Conservation (phyloP, 2,113 vertebrate genomes). For the Varanus komodoensis region DNA sequence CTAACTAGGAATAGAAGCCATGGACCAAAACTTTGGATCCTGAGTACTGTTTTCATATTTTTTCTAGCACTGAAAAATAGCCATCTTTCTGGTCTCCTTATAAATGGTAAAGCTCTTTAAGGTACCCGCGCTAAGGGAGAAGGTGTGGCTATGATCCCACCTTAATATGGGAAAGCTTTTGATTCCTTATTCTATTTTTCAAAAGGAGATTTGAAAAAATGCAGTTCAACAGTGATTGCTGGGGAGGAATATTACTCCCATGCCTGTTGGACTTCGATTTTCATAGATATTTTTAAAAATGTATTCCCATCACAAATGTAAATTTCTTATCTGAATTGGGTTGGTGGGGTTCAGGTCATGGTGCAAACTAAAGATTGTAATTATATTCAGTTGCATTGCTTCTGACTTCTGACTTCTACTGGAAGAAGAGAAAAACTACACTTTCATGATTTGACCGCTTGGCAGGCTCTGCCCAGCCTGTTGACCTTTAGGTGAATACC, state of each 20-base stretch:
- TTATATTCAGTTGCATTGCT: neutral
- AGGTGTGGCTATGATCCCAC: neutral
- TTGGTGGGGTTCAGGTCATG: too few species aligned
- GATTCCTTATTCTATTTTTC: too few species aligned
- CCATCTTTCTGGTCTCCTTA: neutral
- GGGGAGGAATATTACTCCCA: neutral
- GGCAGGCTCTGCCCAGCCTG: neutral
- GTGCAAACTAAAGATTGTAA: neutral
- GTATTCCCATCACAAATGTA: neutral
- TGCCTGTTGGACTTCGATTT: neutral
- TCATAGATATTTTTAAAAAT: neutral
- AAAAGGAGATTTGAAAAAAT: neutral
- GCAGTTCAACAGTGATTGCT: neutral
- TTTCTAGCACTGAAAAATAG: neutral
- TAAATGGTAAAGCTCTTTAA: neutral
- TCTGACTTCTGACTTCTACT: neutral
- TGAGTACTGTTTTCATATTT: too few species aligned
- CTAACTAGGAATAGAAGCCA: too few species aligned
- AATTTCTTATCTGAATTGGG: neutral
- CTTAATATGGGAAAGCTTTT: neutral
- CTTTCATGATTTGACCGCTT: neutral
- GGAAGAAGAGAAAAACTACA: neutral
- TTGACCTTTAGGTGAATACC: neutral
- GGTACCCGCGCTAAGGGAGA: neutral
- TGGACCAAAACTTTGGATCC: too few species aligned